A percentile compares a stretch with the other conserved stretches of the same genome.
Conservation (phyloP, 2,888 invertebrate genomes). For the Odontocolon sp. region DNA sequence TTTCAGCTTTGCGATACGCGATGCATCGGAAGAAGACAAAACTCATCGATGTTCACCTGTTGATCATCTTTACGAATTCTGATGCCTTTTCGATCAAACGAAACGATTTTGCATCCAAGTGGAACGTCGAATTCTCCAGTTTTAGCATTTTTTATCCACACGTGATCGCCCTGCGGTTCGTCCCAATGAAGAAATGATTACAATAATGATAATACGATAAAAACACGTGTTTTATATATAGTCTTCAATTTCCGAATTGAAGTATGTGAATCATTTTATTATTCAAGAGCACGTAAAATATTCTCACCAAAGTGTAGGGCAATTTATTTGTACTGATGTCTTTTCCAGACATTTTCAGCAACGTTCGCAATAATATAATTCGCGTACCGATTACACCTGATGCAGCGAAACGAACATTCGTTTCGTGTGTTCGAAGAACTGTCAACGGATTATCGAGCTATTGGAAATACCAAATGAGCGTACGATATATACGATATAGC, state of each 20-base stretch:
- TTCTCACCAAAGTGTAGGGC: conserved; percentile 41
- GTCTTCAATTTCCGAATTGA: background rate
- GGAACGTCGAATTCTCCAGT: conserved; percentile 91
- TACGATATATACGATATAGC: background rate
- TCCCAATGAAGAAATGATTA: background rate
- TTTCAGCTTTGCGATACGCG: background rate
- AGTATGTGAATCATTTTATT: background rate
- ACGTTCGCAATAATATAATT: conserved; percentile 1
- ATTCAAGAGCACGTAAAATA: background rate
- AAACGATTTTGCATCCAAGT: conserved; percentile 91
- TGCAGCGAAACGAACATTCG: background rate
- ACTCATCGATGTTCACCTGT: conserved; percentile 82
- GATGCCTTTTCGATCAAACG: conserved; percentile 88
- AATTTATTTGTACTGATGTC: conserved; percentile 5
- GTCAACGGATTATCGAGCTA: conserved; percentile 21
- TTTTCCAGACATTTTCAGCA: conserved; percentile 26
- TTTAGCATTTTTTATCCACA: conserved; percentile 92
- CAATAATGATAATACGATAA: background rate
- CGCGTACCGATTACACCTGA: background rate
- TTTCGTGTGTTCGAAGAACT: background rate
- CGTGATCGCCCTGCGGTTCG: conserved; percentile 88
- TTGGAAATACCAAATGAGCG: conserved; percentile 13
- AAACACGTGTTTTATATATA: background rate
- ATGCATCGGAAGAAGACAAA: conserved; percentile 6
- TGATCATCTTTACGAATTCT: conserved; percentile 93